Percentiles rank a stretch among this genome's conserved stretches.
Conservation (phyloP, 2,797 vertebrate species). For the Enteromius argenteus region DNA sequence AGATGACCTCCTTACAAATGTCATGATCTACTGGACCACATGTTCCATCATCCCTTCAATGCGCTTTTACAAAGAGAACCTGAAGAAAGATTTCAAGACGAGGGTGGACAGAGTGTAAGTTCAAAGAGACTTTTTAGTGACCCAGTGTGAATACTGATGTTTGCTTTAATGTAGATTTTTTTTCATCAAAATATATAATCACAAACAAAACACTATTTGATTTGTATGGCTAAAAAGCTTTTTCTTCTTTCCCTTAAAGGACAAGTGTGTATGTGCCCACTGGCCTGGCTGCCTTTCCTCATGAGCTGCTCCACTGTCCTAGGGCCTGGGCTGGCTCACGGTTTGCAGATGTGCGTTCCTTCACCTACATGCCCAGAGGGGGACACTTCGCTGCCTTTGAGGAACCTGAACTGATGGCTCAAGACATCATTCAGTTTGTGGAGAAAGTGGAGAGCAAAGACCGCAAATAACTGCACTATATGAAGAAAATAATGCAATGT, state of each 20-base stretch:
- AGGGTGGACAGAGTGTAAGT: slow-evolving; percentile 73
- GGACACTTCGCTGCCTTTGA: slow-evolving; percentile 91
- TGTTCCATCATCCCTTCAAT: slow-evolving; percentile 86
- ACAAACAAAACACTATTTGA: too few species aligned
- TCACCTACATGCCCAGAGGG: slow-evolving; percentile 83
- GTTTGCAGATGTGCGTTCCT: slow-evolving; percentile 79
- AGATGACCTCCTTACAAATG: slow-evolving; percentile 87
- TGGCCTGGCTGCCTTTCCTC: slow-evolving; percentile 85
- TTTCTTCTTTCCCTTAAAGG: background rate
- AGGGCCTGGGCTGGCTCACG: slow-evolving; percentile 72
- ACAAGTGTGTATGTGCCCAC: slow-evolving; percentile 78
- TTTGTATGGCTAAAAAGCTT: background rate
- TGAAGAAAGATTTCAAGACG: slow-evolving; percentile 56
- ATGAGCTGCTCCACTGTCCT: slow-evolving; percentile 80
- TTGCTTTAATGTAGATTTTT: background rate
- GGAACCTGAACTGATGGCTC: slow-evolving; percentile 84
- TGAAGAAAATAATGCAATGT: slow-evolving; percentile 11
- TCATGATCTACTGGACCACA: slow-evolving; percentile 94
- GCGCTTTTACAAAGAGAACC: slow-evolving; percentile 92
- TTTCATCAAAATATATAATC: too few species aligned
- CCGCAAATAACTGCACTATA: background rate
- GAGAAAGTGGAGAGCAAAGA: slow-evolving; percentile 80
- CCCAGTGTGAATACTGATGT: background rate
- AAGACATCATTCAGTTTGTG: slow-evolving; percentile 83
- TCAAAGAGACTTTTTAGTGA: background rate